Percentiles rank a stretch among this genome's conserved stretches.
Conservation (phyloP, 2,113 vertebrate species). For the Apus apus region DNA sequence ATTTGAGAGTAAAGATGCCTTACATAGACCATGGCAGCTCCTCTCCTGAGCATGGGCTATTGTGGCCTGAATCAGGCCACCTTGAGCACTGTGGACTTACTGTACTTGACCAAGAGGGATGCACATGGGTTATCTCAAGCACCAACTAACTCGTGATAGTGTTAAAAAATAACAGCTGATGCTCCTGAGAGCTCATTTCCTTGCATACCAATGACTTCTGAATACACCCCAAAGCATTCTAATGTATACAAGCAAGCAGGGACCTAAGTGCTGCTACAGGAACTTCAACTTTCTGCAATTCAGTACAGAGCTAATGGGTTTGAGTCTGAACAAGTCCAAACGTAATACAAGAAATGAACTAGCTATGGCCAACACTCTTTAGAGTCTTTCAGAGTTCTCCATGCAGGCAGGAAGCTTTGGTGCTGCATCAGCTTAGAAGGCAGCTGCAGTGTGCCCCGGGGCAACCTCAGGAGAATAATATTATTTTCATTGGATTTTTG, state of each 20-base stretch:
- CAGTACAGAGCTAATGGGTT: not conserved
- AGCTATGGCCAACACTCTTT: not conserved
- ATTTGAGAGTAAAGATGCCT: not conserved
- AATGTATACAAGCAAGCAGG: not conserved
- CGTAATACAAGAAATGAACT: not conserved
- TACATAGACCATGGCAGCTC: not conserved
- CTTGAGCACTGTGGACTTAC: not conserved
- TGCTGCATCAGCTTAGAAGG: not conserved
- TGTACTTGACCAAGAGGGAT: not conserved
- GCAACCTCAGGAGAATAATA: not conserved
- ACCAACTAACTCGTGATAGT: not conserved
- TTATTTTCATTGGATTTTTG: not conserved
- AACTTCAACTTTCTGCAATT: not conserved
- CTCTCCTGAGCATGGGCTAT: not conserved
- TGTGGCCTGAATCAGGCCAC: not conserved
- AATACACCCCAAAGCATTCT: not conserved
- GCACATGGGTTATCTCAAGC: not conserved
- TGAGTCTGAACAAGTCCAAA: not conserved
- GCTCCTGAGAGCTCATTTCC: not conserved
- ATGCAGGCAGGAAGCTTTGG: not conserved
- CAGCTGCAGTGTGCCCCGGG: not conserved
- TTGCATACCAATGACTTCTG: not conserved
- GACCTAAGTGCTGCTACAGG: not conserved
- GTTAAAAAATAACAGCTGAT: not conserved
- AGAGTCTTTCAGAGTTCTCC: not conserved